Percentiles rank a stretch among this genome's conserved stretches.
phyloP scores from a whole-genome alignment of 2,113 vertebrate species.

The Myotis brandtii region DNA sequence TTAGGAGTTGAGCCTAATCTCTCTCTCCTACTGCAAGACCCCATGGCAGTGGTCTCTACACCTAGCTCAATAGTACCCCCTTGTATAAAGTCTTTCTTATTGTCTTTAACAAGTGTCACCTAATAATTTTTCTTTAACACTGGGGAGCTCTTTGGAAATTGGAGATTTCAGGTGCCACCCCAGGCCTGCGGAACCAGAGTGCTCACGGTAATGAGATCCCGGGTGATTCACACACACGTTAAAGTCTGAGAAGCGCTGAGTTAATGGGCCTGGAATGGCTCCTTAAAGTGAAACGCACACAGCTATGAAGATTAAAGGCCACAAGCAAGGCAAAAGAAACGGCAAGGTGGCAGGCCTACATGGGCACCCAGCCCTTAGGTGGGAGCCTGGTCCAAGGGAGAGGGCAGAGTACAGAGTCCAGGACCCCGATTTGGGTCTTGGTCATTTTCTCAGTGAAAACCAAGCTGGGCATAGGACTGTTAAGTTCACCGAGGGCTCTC shows the following conservation, averaged over 20 bases:
- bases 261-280: not conserved
- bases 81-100: not conserved
- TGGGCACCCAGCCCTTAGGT: not conserved
- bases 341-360: rapidly evolving
- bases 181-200: not conserved
- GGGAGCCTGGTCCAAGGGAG: not conserved
- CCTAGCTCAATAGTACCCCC: too few species aligned
- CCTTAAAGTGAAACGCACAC: not conserved
- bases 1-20: not conserved
- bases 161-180: not conserved
- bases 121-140: not conserved
- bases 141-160: not conserved
- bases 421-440: not conserved
- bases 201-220: rapidly evolving
- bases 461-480: too few species aligned
- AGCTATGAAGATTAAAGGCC: not conserved
- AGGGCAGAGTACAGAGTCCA: not conserved
- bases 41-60: too few species aligned
- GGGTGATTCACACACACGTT: not conserved
- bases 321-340: not conserved
- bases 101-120: not conserved
- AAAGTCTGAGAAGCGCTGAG: not conserved
- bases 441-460: not conserved
- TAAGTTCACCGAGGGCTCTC: not conserved
- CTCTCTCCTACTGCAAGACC: not conserved